Evolutionary conservation across 2,797 vertebrate species (phyloP).

Genomic region (Hirundo rustica): DNA sequence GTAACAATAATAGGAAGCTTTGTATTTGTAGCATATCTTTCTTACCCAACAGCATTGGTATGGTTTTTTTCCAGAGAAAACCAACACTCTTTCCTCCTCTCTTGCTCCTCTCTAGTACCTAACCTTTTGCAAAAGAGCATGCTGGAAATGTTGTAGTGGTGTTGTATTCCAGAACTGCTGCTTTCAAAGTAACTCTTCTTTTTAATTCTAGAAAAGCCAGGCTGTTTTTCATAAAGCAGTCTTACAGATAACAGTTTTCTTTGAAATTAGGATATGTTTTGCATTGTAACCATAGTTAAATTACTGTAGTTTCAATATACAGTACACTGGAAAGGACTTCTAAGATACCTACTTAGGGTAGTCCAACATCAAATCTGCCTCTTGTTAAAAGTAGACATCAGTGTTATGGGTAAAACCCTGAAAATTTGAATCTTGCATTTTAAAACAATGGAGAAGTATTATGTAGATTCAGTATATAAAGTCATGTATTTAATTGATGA

Average conservation of each 20-base stretch:
- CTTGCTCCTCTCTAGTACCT: not conserved
- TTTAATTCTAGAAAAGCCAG: not conserved
- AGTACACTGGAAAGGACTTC: not conserved
- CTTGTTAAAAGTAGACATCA: not conserved
- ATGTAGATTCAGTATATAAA: not conserved
- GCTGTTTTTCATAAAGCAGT: not conserved
- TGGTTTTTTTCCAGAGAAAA: not conserved
- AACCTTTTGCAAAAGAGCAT: not conserved
- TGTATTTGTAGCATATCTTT: not conserved
- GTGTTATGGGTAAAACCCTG: fast-evolving
- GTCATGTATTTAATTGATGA: not conserved
- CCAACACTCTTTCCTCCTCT: not conserved
- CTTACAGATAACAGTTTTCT: not conserved
- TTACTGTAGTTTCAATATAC: not conserved
- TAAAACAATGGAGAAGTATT: not conserved
- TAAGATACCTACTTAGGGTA: not conserved
- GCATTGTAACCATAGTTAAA: not conserved
- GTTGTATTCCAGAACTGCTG: not conserved
- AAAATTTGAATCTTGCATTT: not conserved
- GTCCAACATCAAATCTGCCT: not conserved
- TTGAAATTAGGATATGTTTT: not conserved
- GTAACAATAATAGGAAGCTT: not conserved
- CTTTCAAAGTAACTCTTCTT: not conserved
- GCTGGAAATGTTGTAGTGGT: not conserved
- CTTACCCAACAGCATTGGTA: not conserved